Evolutionary conservation across 2,113 vertebrate species (phyloP).

Genomic region (Rhinolophus ferrumequinum): DNA sequence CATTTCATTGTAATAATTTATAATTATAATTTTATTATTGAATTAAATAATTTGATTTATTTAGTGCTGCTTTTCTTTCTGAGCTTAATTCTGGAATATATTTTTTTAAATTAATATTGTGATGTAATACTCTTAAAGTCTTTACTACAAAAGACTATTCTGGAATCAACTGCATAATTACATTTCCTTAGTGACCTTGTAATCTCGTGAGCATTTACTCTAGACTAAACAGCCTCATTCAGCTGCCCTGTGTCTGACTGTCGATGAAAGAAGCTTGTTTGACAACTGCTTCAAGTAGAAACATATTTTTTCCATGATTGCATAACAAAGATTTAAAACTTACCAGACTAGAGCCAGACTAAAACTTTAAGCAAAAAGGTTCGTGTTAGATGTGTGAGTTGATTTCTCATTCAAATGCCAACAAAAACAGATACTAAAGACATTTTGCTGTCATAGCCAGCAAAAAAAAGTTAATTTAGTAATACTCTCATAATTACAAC

Average conservation of each 20-base stretch:
- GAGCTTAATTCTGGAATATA: conserved; percentile 49
- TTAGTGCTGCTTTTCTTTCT: conserved; percentile 56
- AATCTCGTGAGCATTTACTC: conserved; percentile 92
- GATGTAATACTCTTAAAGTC: conserved; percentile 80
- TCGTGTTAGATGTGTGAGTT: conserved; percentile 90
- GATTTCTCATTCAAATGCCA: conserved; percentile 91
- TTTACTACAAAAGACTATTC: conserved; percentile 84
- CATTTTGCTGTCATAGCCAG: conserved; percentile 89
- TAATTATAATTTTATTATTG: conserved; percentile 10
- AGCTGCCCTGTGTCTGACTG: conserved; percentile 93
- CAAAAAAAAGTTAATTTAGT: conserved; percentile 87
- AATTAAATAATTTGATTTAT: not conserved
- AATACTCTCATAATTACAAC: conserved; percentile 68
- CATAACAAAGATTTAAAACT: conserved; percentile 85
- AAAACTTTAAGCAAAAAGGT: conserved; percentile 87
- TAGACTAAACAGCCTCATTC: conserved; percentile 96
- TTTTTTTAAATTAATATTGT: conserved; percentile 81
- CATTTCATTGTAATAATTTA: conserved; percentile 50
- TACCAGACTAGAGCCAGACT: conserved; percentile 88
- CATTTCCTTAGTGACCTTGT: conserved; percentile 90
- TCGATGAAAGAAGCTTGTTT: conserved; percentile 93
- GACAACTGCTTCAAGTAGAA: conserved; percentile 91
- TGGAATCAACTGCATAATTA: conserved; percentile 88
- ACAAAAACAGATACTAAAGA: conserved; percentile 92
- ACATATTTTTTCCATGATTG: conserved; percentile 94